phyloP scores from a whole-genome alignment of 2,113 vertebrate genomes.

The Bombycilla garrulus region DNA sequence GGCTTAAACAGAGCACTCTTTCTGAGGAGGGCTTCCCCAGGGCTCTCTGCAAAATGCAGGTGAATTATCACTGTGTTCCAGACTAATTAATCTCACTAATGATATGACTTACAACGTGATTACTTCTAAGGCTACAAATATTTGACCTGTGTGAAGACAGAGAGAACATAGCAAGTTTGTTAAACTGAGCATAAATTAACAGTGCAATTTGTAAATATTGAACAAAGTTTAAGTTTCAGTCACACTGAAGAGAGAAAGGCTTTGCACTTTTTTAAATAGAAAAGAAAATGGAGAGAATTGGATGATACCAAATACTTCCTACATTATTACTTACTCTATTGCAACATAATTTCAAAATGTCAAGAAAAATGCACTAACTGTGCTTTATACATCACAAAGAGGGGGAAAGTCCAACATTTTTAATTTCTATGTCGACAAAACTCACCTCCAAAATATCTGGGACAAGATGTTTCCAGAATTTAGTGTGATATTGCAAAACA shows the following conservation, averaged over 20 bases:
- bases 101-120: neutral
- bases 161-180: neutral
- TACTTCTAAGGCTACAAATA: neutral
- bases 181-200: neutral
- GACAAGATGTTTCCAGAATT: neutral
- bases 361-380: neutral
- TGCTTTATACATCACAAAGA: neutral
- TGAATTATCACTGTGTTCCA: neutral
- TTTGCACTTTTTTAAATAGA: neutral
- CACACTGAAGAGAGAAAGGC: neutral
- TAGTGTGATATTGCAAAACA: neutral
- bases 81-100: neutral
- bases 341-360: neutral
- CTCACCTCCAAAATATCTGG: neutral
- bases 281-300: neutral
- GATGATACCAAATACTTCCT: neutral
- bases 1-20: neutral
- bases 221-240: neutral
- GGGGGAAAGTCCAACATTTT: neutral
- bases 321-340: neutral
- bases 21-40: neutral
- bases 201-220: neutral
- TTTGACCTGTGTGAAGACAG: neutral
- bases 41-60: neutral
- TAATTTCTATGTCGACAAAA: neutral